phyloP scores from a whole-genome alignment of 2,888 invertebrate genomes.

The Drosophila dives region DNA sequence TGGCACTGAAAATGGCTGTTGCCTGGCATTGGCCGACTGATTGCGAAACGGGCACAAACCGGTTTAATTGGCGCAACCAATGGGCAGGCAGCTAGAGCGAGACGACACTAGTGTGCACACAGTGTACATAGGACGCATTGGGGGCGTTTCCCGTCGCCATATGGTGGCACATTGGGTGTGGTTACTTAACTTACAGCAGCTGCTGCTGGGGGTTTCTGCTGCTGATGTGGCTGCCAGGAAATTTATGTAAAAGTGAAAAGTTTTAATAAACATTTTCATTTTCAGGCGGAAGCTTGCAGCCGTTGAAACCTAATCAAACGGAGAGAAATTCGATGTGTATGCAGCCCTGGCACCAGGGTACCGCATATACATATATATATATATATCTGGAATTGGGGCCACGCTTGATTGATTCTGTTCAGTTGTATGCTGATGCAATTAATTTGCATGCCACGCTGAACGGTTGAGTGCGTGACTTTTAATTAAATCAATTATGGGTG shows the following conservation, averaged over 20 bases:
- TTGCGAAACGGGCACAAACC: conserved; percentile 52
- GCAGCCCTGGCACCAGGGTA: conserved; percentile 3
- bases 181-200: conserved; percentile 54
- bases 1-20: conserved; percentile 49
- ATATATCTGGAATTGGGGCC: conserved; percentile 38
- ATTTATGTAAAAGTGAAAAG: conserved; percentile 77
- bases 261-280: conserved; percentile 78
- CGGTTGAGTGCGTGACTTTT: conserved; percentile 60
- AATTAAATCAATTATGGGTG: conserved; percentile 55
- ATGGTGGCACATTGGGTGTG: conserved; percentile 64
- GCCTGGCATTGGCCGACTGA: conserved; percentile 58
- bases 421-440: conserved; percentile 52
- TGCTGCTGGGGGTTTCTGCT: conserved; percentile 39
- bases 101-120: conserved; percentile 49
- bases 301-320: conserved; percentile 62
- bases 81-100: conserved; percentile 46
- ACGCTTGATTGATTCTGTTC: conserved; percentile 70
- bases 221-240: conserved; percentile 30
- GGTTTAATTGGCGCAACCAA: conserved; percentile 47
- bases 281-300: conserved; percentile 62
- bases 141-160: conserved; percentile 49
- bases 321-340: conserved; percentile 26
- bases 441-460: conserved; percentile 53
- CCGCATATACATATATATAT: background rate
- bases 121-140: conserved; percentile 52